phyloP scores from a whole-genome alignment of 2,888 invertebrate species.

The Thereva nobilitata region DNA sequence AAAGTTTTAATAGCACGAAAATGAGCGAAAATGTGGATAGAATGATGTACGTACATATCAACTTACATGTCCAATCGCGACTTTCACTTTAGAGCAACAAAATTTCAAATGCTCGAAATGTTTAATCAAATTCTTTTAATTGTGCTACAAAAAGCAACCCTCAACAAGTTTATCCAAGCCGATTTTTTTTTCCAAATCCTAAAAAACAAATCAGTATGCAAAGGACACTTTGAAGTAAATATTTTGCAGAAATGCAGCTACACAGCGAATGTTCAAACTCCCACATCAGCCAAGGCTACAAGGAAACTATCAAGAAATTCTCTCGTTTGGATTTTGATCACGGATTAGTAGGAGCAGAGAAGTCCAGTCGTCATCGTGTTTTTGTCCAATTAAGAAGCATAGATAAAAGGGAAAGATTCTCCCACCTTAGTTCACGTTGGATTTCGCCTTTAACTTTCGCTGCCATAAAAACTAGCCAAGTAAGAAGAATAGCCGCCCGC shows the following conservation, averaged over 20 bases:
- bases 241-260: not conserved
- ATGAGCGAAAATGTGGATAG: too few species aligned
- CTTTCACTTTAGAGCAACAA: too few species aligned
- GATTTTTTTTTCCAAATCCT: too few species aligned
- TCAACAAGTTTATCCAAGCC: too few species aligned
- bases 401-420: conserved; percentile 41
- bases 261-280: conserved; percentile 7
- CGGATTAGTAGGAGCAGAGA: conserved; percentile 16
- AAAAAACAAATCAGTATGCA: conserved; percentile 18
- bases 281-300: conserved; percentile 20
- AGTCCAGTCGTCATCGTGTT: conserved; percentile 38
- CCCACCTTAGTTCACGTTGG: conserved; percentile 40
- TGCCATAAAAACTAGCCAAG: not conserved
- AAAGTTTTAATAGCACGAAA: too few species aligned
- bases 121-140: too few species aligned
- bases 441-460: conserved; percentile 34
- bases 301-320: conserved; percentile 8
- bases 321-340: conserved; percentile 30
- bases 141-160: too few species aligned
- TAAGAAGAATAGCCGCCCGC: conserved; percentile 15
- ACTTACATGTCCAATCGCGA: too few species aligned
- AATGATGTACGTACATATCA: too few species aligned
- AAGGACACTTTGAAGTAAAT: conserved; percentile 15
- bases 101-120: too few species aligned
- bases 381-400: conserved; percentile 39